Evolutionary conservation across 1,140 invertebrate species (phyloP), one percentile per base, ranked within the genome.

Genomic region (Heliconius eleuchia): DNA sequence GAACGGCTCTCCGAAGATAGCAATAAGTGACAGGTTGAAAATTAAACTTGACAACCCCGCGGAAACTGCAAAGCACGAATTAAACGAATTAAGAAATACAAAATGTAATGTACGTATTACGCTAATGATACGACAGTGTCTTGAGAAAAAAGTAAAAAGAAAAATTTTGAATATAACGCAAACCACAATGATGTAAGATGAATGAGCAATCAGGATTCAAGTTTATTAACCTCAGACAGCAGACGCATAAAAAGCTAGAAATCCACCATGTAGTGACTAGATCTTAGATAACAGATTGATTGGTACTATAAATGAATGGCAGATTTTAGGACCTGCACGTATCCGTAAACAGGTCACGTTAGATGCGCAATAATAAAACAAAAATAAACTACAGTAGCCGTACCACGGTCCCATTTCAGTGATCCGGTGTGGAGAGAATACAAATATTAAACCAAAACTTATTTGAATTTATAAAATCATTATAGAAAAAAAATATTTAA

Each of bases 171-270:
- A 91, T 90, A 90, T 85, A 85, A 85, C 87, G 80, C 79, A 92
- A 93, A 91, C 91, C 87, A 88, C 89, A 93, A 92, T 92, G 91
- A 91, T 93, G 89, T 92, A 94, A 94, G 90, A 92, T 89, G 91
- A 93, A 92, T 94, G 88, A 93, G 91, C 91, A 92, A 93, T 92
- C 91, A 90, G 87, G 86, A 87, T 83, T 74, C 74, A 89, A 91
- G 92, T 91, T 94, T 88, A 86, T 90, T 89, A 85, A 94, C 91
- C 91, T 85, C 87, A 79, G 74, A 87, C 85, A 86, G 89, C 91
- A 94, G 92, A 94, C 92, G 90, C 86, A 93, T 92, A 94, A 94
- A 94, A 94, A 93, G 91, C 91, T 88, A 92, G 86, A 92, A 92
- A 90, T 91, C 83, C 84, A 90, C 84, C 90, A 92, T 85, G 85